Base-by-base conservation (phyloP, 2,113 vertebrate species). In the Calyptomena viridis region DNA sequence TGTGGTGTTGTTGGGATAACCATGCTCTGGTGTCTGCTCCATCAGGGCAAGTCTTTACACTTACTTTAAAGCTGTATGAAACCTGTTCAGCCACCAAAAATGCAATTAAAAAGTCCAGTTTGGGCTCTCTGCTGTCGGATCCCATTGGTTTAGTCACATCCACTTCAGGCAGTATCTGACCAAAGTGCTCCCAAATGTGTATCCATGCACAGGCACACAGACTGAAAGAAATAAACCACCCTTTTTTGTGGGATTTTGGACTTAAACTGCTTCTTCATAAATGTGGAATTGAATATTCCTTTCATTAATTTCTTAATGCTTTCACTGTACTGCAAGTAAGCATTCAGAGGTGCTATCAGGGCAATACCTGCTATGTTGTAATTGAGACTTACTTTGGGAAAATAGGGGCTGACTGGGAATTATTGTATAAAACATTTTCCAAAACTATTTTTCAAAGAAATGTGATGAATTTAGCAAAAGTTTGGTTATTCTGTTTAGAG, bases 61-160 rank as follows among this genome's bases (percentile, higher is more conserved):
- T 55, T n/a, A 5, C 1, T 1, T 14, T 64, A 23, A 30, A 84
- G 15, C 56, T 56, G 3, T 0, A 4, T 5, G 10, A 62, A 58
- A 17, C 17, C 12, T 44, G 16, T 39, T 77, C 20, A 86, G 25
- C 14, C 35, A 59, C 30, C 52, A 56, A 39, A 84, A 81, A 39
- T 8, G 6, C 2, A 5, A 4, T 21, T 42, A n/a, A n/a, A n/a
- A n/a, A n/a, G n/a, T n/a, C n/a, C n/a, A n/a, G n/a, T n/a, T n/a
- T n/a, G n/a, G n/a, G n/a, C n/a, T n/a, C n/a, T n/a, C n/a, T n/a
- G n/a, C n/a, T 66, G 35, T 59, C 20, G 33, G 5, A 28, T 67
- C 14, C 20, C 20, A 9, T 14, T 22, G 27, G n/a, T 77, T 56
- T 50, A 25, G 4, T 21, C 22, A 17, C 24, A 12, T 37, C 3